Conservation (phyloP, 2,113 vertebrate genomes). For the Pterophyllum scalare region DNA sequence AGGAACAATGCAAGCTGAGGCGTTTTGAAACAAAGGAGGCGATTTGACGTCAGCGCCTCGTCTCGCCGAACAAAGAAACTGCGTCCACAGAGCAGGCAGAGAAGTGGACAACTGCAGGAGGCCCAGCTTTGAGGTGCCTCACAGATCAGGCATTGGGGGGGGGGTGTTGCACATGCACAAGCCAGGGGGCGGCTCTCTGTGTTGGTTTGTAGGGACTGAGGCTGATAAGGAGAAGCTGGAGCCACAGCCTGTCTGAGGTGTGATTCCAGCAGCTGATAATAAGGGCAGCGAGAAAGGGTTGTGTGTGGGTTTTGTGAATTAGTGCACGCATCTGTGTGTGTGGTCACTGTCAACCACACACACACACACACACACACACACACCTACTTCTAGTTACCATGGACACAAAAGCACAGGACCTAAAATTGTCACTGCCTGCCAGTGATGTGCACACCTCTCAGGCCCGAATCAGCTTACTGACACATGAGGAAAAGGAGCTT, state of each 20-base stretch:
- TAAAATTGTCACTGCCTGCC: conserved; percentile 63
- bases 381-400: conserved; percentile 80
- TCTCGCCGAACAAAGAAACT: conserved; percentile 71
- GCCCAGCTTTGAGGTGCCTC: conserved; percentile 27
- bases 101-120: conserved; percentile 57
- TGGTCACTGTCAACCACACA: conserved; percentile 27
- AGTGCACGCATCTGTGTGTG: conserved; percentile 7
- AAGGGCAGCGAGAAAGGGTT: conserved; percentile 8
- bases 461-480: conserved; percentile 43
- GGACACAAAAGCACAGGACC: conserved; percentile 73
- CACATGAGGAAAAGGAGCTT: conserved; percentile 47
- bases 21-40: conserved; percentile 69
- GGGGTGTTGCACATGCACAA: background rate
- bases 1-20: conserved; percentile 65
- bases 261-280: conserved; percentile 37
- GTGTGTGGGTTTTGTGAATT: conserved; percentile 44
- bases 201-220: conserved; percentile 1
- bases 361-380: conserved; percentile 35
- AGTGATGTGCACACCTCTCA: conserved; percentile 53
- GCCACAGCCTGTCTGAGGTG: conserved; percentile 33
- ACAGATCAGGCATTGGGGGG: conserved; percentile 5
- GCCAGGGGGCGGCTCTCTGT: background rate
- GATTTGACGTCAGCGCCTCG: conserved; percentile 70
- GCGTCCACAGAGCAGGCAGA: conserved; percentile 51
- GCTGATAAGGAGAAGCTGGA: conserved; percentile 40